Percentiles rank a stretch among this genome's conserved stretches.
These are phyloP conservation scores for Eupithecia centaureata DNA, from an alignment of 2,888 invertebrate species.

Conservation along the genomic window DNA sequence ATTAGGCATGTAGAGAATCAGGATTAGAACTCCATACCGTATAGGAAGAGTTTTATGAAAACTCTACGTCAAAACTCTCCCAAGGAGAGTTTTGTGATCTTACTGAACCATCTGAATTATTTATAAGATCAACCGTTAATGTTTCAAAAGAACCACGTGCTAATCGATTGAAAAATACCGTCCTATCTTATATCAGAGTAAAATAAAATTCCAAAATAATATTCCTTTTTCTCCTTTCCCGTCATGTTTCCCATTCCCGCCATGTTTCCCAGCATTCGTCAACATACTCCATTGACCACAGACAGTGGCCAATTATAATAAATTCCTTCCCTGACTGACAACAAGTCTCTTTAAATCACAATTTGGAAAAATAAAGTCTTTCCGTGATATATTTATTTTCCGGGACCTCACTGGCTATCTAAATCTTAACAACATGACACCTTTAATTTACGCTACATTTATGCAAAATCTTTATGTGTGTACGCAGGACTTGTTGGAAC, in stretches of 20 bases:
- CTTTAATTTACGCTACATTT: constrained; percentile 50
- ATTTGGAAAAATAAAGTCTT: constrained; percentile 37
- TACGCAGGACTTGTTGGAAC: constrained; percentile 43
- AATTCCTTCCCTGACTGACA: constrained; percentile 33
- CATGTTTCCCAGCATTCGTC: not conserved
- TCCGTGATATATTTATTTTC: constrained; percentile 36
- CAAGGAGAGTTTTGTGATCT: too few relatives aligned
- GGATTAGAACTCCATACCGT: too few relatives aligned
- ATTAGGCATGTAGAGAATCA: too few relatives aligned
- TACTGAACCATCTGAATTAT: too few relatives aligned
- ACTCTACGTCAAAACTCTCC: too few relatives aligned
- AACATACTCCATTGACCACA: constrained; percentile 8
- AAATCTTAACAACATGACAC: constrained; percentile 49
- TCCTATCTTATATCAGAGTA: not conserved
- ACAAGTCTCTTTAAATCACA: constrained; percentile 32
- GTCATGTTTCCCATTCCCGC: too few relatives aligned
- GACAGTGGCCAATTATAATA: constrained; percentile 37
- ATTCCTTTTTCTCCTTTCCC: not conserved
- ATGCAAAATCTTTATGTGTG: constrained; percentile 54
- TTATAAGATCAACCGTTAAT: not conserved
- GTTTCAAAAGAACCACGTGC: not conserved
- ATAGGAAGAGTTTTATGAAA: too few relatives aligned
- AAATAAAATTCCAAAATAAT: not conserved
- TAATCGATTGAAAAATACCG: not conserved
- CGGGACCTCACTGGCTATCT: constrained; percentile 38